phyloP scores from a whole-genome alignment of 2,888 invertebrate species.

The Tetramorium bicarinatum region DNA sequence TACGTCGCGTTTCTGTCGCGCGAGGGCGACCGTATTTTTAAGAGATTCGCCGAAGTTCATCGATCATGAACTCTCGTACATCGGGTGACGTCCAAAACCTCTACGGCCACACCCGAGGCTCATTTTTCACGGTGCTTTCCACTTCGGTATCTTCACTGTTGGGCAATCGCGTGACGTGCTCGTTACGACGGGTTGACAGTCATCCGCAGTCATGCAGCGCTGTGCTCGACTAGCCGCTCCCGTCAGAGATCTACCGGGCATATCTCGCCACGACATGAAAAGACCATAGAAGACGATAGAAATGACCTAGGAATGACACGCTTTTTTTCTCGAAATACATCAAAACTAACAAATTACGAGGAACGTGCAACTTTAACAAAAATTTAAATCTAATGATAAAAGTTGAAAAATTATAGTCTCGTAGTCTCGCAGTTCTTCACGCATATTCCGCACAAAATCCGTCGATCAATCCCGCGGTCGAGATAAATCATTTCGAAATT shows the following conservation, averaged over 20 bases:
- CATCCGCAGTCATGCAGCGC: background rate
- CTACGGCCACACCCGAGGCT: constrained; percentile 53
- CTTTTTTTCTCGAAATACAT: background rate
- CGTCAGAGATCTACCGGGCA: constrained; percentile 28
- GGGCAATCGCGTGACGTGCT: constrained; percentile 72
- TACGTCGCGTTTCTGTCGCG: constrained; percentile 61
- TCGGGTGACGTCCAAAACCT: constrained; percentile 63
- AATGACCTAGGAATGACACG: background rate
- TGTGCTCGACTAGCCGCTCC: constrained; percentile 32
- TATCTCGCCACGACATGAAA: constrained; percentile 29
- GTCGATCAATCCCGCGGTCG: background rate
- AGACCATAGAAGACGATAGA: background rate
- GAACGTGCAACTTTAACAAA: background rate
- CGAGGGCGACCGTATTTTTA: constrained; percentile 62
- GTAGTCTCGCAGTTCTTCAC: background rate
- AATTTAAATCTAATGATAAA: background rate
- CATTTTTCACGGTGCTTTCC: constrained; percentile 77
- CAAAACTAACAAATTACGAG: background rate
- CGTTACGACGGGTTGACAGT: constrained; percentile 63
- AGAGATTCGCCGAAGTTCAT: constrained; percentile 66
- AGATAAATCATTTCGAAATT: constrained; percentile 34
- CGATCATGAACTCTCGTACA: constrained; percentile 74
- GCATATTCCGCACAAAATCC: background rate
- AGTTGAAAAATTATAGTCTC: background rate
- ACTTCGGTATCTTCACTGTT: constrained; percentile 71